A percentile compares a stretch with the other conserved stretches of the same genome.
Conservation (phyloP, 2,113 vertebrate species). For the Microcebus ravelobensis region DNA sequence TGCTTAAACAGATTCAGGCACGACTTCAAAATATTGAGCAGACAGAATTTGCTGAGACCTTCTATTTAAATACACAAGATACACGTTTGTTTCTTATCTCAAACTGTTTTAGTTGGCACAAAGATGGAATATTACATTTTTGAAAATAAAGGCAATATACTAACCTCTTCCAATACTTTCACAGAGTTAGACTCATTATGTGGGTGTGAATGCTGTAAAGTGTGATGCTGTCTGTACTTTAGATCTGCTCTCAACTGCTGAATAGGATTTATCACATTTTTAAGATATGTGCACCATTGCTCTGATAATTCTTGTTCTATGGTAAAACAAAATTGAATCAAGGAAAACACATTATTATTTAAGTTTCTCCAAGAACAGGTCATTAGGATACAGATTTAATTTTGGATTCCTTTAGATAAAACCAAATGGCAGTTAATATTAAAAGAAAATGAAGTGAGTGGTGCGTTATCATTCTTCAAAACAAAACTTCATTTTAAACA, state of each 20-base stretch:
- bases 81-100: background rate
- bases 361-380: constrained; percentile 14
- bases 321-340: constrained; percentile 78
- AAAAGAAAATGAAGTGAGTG: background rate
- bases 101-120: constrained; percentile 8
- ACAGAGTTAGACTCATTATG: constrained; percentile 74
- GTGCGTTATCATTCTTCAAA: constrained; percentile 8
- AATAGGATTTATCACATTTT: constrained; percentile 87
- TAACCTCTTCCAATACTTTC: constrained; percentile 89
- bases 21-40: background rate
- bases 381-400: background rate
- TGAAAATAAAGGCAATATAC: constrained; percentile 64
- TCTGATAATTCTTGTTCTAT: constrained; percentile 87
- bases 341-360: constrained; percentile 45
- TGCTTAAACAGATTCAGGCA: background rate
- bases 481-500: constrained; percentile 20
- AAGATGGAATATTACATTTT: constrained; percentile 9
- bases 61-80: constrained; percentile 1
- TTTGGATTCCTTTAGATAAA: constrained; percentile 21
- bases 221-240: constrained; percentile 83
- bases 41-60: background rate
- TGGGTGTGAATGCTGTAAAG: constrained; percentile 55
- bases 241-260: constrained; percentile 90
- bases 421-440: background rate
- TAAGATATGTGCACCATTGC: constrained; percentile 84